Base-by-base conservation (phyloP, 2,888 invertebrate genomes). In the Hyalella azteca region DNA sequence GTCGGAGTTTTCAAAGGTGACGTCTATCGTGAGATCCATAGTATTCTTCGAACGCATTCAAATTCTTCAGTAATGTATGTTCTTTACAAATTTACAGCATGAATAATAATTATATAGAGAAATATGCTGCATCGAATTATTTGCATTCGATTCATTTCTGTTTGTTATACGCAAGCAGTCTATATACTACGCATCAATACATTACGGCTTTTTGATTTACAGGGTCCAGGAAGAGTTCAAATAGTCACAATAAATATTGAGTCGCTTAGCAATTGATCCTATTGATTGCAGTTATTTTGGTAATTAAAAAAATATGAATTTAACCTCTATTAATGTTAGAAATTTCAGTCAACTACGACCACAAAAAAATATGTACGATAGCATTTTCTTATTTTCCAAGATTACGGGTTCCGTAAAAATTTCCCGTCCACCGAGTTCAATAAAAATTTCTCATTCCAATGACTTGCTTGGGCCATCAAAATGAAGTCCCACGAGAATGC, bases 401-500 rank as follows among this genome's bases (percentile, higher is more conserved):
- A 26, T 54, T 54, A 54, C 9, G 26, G 54, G 22, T 26, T 54
- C 9, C 54, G n/a, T 26, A 54, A n/a, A n/a, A n/a, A n/a, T n/a
- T 54, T 29, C 29, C 9, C 54, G 29, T 29, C 13, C 29, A 26
- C 29, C 29, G 29, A 11, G 26, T 13, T 54, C 13, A 54, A 54
- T 54, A 36, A 66, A 66, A 66, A 66, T 66, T 66, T 29, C 36
- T 32, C 32, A 66, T 66, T 66, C 66, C 66, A 66, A 66, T 36
- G 22, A 66, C 66, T 66, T 66, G 66, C 66, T 66, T 36, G 66
- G 66, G 15, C 66, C 36, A 66, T 32, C 66, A 36, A 66, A 66
- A 66, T 66, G 66, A 66, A 66, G 66, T 66, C 66, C 29, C 32
- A 32, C 36, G 66, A 19, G 66, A 66, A 66, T 66, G 66, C 66